phyloP scores from a whole-genome alignment of 2,113 vertebrate species.

The Mixornis gularis region DNA sequence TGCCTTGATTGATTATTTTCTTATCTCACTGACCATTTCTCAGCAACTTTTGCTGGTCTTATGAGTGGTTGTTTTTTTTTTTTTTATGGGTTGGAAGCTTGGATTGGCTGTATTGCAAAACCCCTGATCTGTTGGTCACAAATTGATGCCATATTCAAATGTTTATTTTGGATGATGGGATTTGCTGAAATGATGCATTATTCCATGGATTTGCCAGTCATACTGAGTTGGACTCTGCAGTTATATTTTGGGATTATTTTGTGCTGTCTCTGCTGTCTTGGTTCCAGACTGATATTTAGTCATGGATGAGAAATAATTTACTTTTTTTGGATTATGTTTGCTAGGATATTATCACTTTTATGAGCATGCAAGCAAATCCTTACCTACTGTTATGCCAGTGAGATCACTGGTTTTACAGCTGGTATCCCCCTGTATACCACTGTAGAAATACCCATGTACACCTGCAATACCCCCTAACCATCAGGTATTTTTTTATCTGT shows the following conservation, averaged over 20 bases:
- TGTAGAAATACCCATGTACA: background rate
- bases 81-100: background rate
- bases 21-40: constrained; percentile 31
- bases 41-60: background rate
- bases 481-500: background rate
- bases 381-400: background rate
- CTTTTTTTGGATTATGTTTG: background rate
- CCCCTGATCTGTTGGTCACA: constrained; percentile 22
- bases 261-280: background rate
- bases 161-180: constrained; percentile 39
- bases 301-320: background rate
- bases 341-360: background rate
- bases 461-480: background rate
- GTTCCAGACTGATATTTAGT: background rate
- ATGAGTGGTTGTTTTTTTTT: background rate
- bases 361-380: background rate
- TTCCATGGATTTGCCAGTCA: background rate
- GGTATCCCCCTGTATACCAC: background rate
- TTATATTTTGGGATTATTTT: constrained; percentile 34
- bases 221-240: background rate
- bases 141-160: constrained; percentile 40
- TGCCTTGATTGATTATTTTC: background rate
- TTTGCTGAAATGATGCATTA: constrained; percentile 29
- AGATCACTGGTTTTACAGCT: background rate
- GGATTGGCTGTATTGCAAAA: constrained; percentile 16